Conservation (phyloP, 2,113 vertebrate species). For the Piprites chloris region DNA sequence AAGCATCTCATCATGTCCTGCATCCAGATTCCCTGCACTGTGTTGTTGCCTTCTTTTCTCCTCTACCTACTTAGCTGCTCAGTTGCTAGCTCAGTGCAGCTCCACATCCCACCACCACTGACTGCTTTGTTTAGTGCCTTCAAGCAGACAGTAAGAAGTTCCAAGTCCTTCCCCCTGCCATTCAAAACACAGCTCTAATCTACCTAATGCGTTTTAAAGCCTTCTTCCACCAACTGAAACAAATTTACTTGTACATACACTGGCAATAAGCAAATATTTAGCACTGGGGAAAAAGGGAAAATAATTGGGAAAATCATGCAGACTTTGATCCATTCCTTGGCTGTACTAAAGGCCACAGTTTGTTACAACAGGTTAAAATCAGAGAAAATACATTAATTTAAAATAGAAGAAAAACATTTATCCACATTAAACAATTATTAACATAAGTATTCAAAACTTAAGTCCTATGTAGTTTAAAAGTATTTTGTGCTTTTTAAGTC, state of each 20-base stretch:
- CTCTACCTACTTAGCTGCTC: neutral
- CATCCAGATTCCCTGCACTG: neutral
- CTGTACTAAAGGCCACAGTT: neutral
- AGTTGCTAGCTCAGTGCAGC: neutral
- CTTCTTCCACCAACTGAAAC: neutral
- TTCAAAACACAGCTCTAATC: neutral
- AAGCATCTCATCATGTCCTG: neutral
- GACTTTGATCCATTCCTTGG: constrained; percentile 38
- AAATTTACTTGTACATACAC: accelerated
- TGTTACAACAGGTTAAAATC: neutral
- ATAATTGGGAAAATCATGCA: neutral
- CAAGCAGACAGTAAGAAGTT: neutral
- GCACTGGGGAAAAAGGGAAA: neutral
- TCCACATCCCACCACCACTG: neutral
- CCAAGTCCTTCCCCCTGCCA: neutral
- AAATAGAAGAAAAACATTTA: neutral
- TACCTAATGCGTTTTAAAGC: neutral
- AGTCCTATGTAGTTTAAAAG: neutral
- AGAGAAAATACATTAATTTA: neutral
- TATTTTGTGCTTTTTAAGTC: neutral
- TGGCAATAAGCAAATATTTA: neutral
- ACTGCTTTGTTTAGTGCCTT: neutral
- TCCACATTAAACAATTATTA: neutral
- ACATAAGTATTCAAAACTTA: neutral
- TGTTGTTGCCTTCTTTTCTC: neutral